Evolutionary conservation across 2,797 vertebrate genomes (phyloP).

Genomic region (Arrhamphus sclerolepis): DNA sequence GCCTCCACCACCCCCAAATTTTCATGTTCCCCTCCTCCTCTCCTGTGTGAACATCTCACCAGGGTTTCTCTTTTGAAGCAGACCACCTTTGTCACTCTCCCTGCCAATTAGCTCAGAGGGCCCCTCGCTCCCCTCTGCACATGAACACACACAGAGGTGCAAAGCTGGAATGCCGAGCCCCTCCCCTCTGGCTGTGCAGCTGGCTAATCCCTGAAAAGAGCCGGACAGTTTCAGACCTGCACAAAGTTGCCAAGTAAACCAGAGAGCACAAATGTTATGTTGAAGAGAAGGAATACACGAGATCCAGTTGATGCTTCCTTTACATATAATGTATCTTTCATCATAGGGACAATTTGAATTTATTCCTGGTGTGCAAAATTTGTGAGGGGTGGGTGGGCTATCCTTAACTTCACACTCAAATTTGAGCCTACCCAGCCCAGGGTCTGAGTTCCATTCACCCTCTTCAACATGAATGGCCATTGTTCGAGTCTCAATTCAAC

Average conservation of each 20-base stretch:
- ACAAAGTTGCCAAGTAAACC: constrained; percentile 40
- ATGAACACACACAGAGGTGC: constrained; percentile 71
- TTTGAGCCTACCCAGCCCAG: constrained; percentile 41
- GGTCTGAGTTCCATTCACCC: constrained; percentile 67
- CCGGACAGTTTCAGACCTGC: constrained; percentile 46
- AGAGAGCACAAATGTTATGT: background rate
- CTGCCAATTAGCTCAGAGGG: constrained; percentile 90
- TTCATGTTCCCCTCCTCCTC: constrained; percentile 31
- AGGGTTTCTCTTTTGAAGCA: constrained; percentile 84
- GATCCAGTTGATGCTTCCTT: background rate
- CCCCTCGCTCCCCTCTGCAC: constrained; percentile 66
- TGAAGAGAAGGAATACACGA: background rate
- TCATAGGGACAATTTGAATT: constrained; percentile 1
- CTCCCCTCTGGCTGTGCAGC: constrained; percentile 70
- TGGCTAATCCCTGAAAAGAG: constrained; percentile 74
- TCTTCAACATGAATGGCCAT: constrained; percentile 71
- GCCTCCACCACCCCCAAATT: constrained; percentile 19
- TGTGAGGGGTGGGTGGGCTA: constrained; percentile 49
- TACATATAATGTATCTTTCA: background rate
- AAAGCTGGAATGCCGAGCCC: constrained; percentile 78
- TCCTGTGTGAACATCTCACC: constrained; percentile 70
- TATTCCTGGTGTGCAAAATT: constrained; percentile 2
- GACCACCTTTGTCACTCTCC: constrained; percentile 89
- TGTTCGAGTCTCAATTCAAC: constrained; percentile 74
- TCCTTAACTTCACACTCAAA: constrained; percentile 60